Percentiles rank a stretch among this genome's conserved stretches.
phyloP scores from a whole-genome alignment of 2,888 invertebrate species.

The Agrotis puta region DNA sequence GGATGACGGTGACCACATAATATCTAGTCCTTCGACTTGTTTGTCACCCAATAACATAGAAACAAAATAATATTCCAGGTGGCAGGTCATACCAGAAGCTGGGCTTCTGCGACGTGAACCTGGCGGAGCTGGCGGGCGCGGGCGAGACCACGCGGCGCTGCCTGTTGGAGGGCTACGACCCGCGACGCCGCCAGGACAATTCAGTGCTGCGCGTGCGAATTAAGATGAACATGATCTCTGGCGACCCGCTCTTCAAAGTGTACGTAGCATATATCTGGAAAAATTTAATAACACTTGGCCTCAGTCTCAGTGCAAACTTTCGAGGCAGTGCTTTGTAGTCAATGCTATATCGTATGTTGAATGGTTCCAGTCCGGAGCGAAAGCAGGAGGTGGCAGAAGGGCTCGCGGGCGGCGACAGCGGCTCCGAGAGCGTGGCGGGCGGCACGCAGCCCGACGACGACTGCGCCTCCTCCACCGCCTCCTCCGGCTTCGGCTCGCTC shows the following conservation, averaged over 20 bases:
- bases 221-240: conserved; percentile 98
- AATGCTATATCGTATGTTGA: not conserved
- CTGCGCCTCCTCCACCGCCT: conserved; percentile 94
- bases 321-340: no score
- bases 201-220: conserved; percentile 98
- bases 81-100: conserved; percentile 98
- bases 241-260: conserved; percentile 99
- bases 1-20: not conserved
- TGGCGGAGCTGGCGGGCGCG: conserved; percentile 98
- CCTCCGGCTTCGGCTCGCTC: conserved; percentile 96
- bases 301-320: no score
- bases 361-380: conserved; percentile 81
- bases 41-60: not conserved
- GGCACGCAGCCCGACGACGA: conserved; percentile 88
- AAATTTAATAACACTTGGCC: no score
- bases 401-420: conserved; percentile 84
- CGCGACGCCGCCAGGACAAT: conserved; percentile 98
- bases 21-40: not conserved
- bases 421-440: conserved; percentile 83
- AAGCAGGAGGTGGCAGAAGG: conserved; percentile 83
- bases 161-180: conserved; percentile 98
- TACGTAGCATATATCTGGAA: not conserved
- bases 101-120: conserved; percentile 99
- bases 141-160: conserved; percentile 96
- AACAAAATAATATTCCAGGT: conserved; percentile 72